Evolutionary conservation across 1,140 invertebrate genomes (phyloP).

Genomic region (Cotesia typhae): DNA sequence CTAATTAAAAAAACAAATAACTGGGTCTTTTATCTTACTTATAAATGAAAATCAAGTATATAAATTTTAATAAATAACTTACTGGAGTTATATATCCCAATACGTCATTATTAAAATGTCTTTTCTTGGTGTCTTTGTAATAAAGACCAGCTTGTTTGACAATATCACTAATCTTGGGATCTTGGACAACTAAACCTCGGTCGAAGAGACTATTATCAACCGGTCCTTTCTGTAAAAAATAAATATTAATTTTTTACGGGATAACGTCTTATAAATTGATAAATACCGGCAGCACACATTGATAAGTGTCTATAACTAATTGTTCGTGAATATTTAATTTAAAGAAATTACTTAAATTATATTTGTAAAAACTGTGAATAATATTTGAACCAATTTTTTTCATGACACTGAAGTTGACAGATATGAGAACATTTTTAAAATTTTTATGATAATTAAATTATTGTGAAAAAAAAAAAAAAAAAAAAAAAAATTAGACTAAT

Average conservation of each 20-base stretch:
- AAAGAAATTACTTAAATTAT: no score
- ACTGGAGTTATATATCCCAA: conserved; percentile 93
- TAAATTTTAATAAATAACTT: conserved; percentile 47
- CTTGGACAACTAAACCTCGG: conserved; percentile 73
- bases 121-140: conserved; percentile 72
- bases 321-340: no score
- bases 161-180: conserved; percentile 76
- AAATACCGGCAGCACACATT: no score
- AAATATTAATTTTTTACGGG: conserved; percentile 18
- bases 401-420: neutral
- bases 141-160: conserved; percentile 78
- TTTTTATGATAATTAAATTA: no score
- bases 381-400: neutral
- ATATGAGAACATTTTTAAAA: neutral
- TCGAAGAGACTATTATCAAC: conserved; percentile 74
- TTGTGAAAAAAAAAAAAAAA: no score
- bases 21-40: no score
- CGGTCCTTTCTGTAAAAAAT: conserved; percentile 66
- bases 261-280: no score
- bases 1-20: no score
- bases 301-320: no score
- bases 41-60: neutral
- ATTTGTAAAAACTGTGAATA: no score
- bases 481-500: neutral
- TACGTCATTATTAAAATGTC: conserved; percentile 76